phyloP scores from a whole-genome alignment of 2,888 invertebrate species.

The Papilio elwesi region DNA sequence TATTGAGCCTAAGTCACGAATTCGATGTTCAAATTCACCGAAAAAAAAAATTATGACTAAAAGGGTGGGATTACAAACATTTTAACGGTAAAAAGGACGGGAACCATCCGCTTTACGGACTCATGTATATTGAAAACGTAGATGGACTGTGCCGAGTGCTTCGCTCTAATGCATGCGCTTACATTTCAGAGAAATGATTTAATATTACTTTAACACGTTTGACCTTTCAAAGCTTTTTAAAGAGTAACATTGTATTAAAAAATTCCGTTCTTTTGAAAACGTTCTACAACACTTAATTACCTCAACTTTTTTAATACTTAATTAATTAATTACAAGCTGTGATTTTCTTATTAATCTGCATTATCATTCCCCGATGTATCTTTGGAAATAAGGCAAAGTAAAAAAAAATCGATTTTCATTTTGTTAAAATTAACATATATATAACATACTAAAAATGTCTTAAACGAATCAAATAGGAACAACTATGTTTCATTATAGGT shows the following conservation, averaged over 20 bases:
- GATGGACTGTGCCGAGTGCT: slow-evolving; percentile 21
- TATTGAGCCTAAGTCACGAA: not conserved
- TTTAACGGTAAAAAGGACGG: slow-evolving; percentile 18
- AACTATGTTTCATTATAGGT: slow-evolving; percentile 2
- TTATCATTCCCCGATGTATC: no score
- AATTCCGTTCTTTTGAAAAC: no score
- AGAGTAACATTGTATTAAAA: no score
- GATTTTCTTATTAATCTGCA: no score
- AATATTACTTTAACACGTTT: no score
- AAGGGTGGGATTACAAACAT: slow-evolving; percentile 18
- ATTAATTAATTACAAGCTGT: no score
- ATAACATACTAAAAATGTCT: no score
- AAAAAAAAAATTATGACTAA: not conserved
- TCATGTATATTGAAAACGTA: slow-evolving; percentile 28
- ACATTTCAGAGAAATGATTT: no score
- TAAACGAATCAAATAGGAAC: not conserved
- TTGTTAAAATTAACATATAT: not conserved
- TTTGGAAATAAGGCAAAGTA: no score
- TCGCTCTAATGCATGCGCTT: not conserved
- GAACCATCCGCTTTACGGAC: slow-evolving; percentile 4
- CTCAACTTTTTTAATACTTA: no score
- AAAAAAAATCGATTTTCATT: not conserved
- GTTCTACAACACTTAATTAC: no score
- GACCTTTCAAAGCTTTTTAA: no score
- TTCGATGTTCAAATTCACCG: not conserved